phyloP scores from a whole-genome alignment of 2,797 vertebrate genomes.

The Sardinella longiceps region DNA sequence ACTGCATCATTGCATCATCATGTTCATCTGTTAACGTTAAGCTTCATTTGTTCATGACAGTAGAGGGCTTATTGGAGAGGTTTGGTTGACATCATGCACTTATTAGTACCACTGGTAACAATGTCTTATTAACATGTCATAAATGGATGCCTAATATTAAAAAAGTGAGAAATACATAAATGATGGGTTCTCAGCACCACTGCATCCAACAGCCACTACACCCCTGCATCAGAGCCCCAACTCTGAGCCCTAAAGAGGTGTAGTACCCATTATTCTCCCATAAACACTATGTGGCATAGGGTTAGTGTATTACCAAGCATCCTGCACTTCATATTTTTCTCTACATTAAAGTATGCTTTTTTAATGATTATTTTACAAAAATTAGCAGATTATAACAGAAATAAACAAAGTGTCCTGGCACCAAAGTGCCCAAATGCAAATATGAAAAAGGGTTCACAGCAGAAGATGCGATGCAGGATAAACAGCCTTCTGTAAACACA shows the following conservation, averaged over 20 bases:
- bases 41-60: too few relatives aligned
- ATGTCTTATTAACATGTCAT: too few relatives aligned
- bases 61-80: too few relatives aligned
- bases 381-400: not conserved
- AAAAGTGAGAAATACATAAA: too few relatives aligned
- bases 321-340: not conserved
- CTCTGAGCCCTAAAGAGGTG: too few relatives aligned
- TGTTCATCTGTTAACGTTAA: too few relatives aligned
- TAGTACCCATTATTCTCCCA: not conserved
- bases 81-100: too few relatives aligned
- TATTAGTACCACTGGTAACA: too few relatives aligned
- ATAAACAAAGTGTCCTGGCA: not conserved
- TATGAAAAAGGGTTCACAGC: not conserved
- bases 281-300: not conserved
- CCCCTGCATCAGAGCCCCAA: not conserved
- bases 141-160: too few relatives aligned
- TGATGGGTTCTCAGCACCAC: too few relatives aligned
- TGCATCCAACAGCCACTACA: too few relatives aligned
- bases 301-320: not conserved
- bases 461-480: slow-evolving; percentile 6
- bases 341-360: not conserved
- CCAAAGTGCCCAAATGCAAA: slow-evolving; percentile 8
- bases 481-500: slow-evolving; percentile 36
- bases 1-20: too few relatives aligned
- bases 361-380: not conserved